Evolutionary conservation across 2,888 invertebrate genomes (phyloP).

Genomic region (Malthinus flaveolus): DNA sequence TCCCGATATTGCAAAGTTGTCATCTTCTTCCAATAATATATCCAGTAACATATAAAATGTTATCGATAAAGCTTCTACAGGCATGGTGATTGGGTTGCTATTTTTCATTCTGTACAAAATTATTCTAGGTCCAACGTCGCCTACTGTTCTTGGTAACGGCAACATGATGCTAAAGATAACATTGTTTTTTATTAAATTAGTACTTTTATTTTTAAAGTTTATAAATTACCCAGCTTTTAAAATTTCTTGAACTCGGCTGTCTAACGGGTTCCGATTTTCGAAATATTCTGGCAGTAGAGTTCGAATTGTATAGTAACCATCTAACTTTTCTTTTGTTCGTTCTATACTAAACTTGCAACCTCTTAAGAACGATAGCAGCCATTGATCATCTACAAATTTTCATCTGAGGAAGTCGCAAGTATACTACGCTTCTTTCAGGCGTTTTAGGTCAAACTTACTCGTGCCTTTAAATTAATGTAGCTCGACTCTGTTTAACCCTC

Average conservation of each 20-base stretch:
- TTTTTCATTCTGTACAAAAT: background rate
- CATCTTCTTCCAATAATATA: conserved; percentile 61
- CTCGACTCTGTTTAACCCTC: no score
- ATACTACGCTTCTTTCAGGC: no score
- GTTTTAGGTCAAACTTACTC: no score
- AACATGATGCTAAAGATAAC: background rate
- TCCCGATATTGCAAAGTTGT: conserved; percentile 58
- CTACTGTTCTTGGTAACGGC: background rate
- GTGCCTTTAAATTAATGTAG: no score
- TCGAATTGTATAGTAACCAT: conserved; percentile 63
- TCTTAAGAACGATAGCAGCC: conserved; percentile 58
- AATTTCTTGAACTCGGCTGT: conserved; percentile 41
- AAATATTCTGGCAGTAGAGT: conserved; percentile 63
- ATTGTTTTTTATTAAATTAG: background rate
- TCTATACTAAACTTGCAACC: conserved; percentile 61
- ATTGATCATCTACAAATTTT: conserved; percentile 61
- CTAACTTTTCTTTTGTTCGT: conserved; percentile 59
- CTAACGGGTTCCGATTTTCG: conserved; percentile 55
- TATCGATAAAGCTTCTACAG: conserved; percentile 34
- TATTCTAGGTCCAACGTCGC: background rate
- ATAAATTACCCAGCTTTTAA: conserved; percentile 52
- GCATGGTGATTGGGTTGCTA: background rate
- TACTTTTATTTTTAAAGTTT: conserved; percentile 13
- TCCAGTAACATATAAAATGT: conserved; percentile 57
- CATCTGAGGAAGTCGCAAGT: no score